Conservation (phyloP, 2,113 vertebrate species). For the Mugil cephalus region DNA sequence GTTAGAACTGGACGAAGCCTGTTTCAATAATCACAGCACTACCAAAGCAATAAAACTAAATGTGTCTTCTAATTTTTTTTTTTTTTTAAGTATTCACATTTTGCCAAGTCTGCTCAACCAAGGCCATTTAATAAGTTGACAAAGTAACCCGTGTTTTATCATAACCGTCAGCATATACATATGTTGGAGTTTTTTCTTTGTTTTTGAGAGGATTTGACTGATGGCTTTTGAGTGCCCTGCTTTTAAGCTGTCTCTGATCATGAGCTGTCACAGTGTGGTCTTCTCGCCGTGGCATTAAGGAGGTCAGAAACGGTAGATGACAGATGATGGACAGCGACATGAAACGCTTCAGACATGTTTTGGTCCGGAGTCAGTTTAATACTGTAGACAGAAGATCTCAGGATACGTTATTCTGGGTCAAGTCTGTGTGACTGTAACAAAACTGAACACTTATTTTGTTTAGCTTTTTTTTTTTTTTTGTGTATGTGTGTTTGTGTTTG, state of each 20-base stretch:
- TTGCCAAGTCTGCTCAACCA: slow-evolving; percentile 61
- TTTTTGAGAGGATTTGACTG: slow-evolving; percentile 8
- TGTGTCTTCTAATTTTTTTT: neutral
- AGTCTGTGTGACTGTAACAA: slow-evolving; percentile 42
- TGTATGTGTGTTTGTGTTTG: neutral
- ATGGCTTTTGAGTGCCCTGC: slow-evolving; percentile 1
- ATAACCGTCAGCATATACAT: slow-evolving; percentile 3
- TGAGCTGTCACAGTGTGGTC: slow-evolving; percentile 4
- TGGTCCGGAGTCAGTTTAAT: slow-evolving; percentile 53
- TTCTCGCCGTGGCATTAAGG: slow-evolving; percentile 3
- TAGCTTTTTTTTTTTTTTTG: neutral
- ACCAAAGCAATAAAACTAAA: slow-evolving; percentile 34
- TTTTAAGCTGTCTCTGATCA: neutral
- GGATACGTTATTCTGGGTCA: slow-evolving; percentile 52
- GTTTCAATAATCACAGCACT: neutral
- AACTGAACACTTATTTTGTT: slow-evolving; percentile 3
- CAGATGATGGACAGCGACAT: slow-evolving; percentile 10
- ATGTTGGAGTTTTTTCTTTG: slow-evolving; percentile 5
- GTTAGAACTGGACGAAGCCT: neutral
- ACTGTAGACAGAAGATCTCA: slow-evolving; percentile 70
- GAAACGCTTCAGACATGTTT: neutral
- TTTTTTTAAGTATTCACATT: slow-evolving; percentile 5
- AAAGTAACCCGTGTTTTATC: slow-evolving; percentile 20
- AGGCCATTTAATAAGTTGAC: slow-evolving; percentile 25
- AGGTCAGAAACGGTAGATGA: slow-evolving; percentile 4